phyloP scores from a whole-genome alignment of 2,888 invertebrate species.

The Balanococcus diminutus region DNA sequence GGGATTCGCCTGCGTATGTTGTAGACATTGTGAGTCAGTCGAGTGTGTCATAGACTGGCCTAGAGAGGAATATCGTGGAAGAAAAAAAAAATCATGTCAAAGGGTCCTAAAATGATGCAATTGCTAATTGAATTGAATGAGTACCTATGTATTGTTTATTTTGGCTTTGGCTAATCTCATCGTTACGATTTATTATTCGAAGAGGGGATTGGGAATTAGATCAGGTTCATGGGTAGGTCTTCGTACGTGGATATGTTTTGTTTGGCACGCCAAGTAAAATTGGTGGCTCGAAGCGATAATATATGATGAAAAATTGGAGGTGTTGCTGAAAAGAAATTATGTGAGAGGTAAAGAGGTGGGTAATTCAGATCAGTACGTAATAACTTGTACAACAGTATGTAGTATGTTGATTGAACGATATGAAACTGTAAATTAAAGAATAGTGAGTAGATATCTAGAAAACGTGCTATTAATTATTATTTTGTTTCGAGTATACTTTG shows the following conservation, averaged over 20 bases:
- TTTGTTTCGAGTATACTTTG: no score
- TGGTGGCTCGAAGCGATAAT: not conserved
- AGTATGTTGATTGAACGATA: no score
- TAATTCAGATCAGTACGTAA: not conserved
- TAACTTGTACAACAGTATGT: no score
- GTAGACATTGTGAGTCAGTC: not conserved
- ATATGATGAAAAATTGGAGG: not conserved
- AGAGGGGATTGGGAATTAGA: not conserved
- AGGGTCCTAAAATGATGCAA: not conserved
- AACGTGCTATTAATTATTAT: no score
- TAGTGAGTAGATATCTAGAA: no score
- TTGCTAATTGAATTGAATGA: not conserved
- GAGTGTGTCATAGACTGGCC: not conserved
- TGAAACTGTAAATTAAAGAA: no score
- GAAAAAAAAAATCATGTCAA: no score
- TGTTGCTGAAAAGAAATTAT: not conserved
- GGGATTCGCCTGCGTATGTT: not conserved
- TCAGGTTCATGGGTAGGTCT: not conserved
- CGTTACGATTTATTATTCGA: not conserved
- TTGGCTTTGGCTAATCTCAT: not conserved
- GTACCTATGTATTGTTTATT: not conserved
- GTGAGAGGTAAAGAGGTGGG: not conserved
- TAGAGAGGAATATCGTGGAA: not conserved
- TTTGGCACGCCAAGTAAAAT: not conserved
- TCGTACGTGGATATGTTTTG: not conserved